Conservation (phyloP, 2,888 invertebrate species). For the Neoscelio sp. region DNA sequence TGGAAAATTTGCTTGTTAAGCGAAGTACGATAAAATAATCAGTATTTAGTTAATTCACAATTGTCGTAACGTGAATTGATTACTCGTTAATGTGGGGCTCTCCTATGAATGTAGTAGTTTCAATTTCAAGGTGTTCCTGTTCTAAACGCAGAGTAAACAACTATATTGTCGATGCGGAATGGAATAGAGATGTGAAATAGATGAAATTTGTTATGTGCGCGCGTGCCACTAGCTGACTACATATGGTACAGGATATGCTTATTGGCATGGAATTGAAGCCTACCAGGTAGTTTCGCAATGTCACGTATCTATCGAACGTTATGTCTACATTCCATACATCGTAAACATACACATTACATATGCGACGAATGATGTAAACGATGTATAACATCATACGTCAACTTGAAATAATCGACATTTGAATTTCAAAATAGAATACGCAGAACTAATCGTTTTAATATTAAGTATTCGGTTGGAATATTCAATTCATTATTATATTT, state of each 20-base stretch:
- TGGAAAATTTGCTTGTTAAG: too few species aligned
- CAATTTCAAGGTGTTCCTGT: constrained; percentile 36
- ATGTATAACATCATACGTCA: constrained; percentile 56
- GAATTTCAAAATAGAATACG: constrained; percentile 27
- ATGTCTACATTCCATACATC: constrained; percentile 65
- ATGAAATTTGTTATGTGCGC: constrained; percentile 67
- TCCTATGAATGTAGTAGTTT: constrained; percentile 6
- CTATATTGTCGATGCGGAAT: constrained; percentile 53
- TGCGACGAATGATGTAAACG: constrained; percentile 63
- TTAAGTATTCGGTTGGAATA: too few species aligned
- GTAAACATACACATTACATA: constrained; percentile 64
- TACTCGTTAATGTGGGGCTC: constrained; percentile 25
- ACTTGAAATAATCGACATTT: constrained; percentile 49
- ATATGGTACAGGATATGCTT: constrained; percentile 54
- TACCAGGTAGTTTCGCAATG: constrained; percentile 63
- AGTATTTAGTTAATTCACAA: too few species aligned
- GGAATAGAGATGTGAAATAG: constrained; percentile 66
- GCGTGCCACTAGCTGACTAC: constrained; percentile 59
- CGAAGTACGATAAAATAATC: too few species aligned
- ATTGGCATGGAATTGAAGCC: constrained; percentile 59
- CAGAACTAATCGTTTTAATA: constrained; percentile 25
- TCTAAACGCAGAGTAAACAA: constrained; percentile 58
- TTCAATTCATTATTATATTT: too few species aligned
- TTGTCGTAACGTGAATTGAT: too few species aligned
- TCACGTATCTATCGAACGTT: constrained; percentile 67